These are phyloP conservation scores for Sebastes minor DNA, from an alignment of 2,797 vertebrate species.

Conservation along the genomic window DNA sequence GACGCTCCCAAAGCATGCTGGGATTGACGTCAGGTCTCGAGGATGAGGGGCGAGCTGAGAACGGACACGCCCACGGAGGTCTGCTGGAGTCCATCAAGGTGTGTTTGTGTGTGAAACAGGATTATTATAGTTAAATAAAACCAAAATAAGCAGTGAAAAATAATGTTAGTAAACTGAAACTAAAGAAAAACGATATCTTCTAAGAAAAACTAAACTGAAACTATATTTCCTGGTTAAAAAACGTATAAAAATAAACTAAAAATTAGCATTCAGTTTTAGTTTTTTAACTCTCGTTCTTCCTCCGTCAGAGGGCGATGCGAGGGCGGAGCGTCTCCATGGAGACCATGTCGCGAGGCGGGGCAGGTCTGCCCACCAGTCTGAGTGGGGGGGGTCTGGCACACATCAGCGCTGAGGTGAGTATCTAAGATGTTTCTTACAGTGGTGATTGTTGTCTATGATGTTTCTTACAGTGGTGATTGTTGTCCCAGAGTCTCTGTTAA, in stretches of 20 bases:
- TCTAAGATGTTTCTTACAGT: background rate
- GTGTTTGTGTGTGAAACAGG: background rate
- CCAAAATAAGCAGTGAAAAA: too few species aligned
- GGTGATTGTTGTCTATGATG: too few species aligned
- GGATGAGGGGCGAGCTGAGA: constrained; percentile 93
- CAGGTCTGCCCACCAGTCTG: constrained; percentile 89
- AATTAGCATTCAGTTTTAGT: too few species aligned
- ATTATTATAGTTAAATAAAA: too few species aligned
- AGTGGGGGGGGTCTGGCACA: constrained; percentile 89
- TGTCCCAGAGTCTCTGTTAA: background rate
- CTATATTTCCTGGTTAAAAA: too few species aligned
- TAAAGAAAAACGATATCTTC: too few species aligned
- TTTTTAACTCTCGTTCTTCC: background rate
- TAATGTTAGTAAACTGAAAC: too few species aligned
- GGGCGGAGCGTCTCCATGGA: constrained; percentile 85
- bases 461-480: background rate
- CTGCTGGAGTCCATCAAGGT: constrained; percentile 98
- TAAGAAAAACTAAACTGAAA: too few species aligned
- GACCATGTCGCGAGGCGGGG: constrained; percentile 81
- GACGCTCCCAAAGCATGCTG: constrained; percentile 91
- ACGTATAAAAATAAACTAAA: too few species aligned
- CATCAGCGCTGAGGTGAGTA: constrained; percentile 84
- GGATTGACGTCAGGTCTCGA: constrained; percentile 85
- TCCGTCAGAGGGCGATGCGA: constrained; percentile 78
- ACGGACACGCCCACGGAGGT: constrained; percentile 89